A percentile compares a stretch with the other conserved stretches of the same genome.
These are phyloP conservation scores for Macroteleia sp. DNA, from an alignment of 2,888 invertebrate species.

Conservation along the genomic window DNA sequence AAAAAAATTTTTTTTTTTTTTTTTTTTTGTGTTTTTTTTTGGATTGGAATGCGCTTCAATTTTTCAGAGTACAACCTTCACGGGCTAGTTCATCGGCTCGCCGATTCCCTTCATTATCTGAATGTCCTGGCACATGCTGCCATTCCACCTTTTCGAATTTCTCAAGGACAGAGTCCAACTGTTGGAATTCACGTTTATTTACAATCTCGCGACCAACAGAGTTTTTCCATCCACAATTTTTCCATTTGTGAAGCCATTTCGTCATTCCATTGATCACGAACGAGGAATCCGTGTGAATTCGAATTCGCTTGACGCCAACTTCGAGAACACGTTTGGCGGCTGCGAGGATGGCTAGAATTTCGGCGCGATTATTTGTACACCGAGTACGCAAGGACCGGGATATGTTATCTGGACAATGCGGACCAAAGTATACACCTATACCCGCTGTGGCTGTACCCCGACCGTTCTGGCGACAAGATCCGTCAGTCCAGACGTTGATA, in stretches of 20 bases:
- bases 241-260: not conserved
- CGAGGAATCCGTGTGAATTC: not conserved
- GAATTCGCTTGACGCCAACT: not conserved
- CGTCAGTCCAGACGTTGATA: not conserved
- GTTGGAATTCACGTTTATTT: not conserved
- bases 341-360: not conserved
- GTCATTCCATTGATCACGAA: not conserved
- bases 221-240: not conserved
- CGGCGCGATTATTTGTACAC: not conserved
- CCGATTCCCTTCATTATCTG: not conserved
- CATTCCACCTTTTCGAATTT: not conserved
- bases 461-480: not conserved
- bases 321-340: not conserved
- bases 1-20: no score
- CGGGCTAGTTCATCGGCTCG: not conserved
- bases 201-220: not conserved
- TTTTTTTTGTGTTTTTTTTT: no score
- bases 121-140: not conserved
- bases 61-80: no score
- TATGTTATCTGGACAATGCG: not conserved
- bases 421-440: slow-evolving; percentile 1
- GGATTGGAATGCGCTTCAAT: no score
- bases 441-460: not conserved
- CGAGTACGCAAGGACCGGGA: not conserved
- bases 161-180: not conserved